A percentile compares a stretch with the other conserved stretches of the same genome.
These are phyloP conservation scores for Aptenodytes patagonicus DNA, from an alignment of 2,113 vertebrate species.

Conservation along the genomic window DNA sequence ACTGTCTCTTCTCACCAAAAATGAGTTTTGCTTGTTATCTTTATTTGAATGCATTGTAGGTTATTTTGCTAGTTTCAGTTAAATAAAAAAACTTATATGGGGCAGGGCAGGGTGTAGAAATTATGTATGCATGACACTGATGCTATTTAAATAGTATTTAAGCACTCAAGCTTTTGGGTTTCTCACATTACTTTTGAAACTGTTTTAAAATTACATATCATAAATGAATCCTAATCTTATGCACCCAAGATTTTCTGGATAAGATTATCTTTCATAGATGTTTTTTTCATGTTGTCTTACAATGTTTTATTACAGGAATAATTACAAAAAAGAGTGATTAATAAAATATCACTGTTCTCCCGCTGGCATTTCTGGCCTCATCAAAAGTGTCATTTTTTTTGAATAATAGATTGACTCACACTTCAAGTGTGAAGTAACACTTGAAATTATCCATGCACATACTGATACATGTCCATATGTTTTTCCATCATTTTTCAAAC, in stretches of 20 bases:
- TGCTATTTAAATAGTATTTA: background rate
- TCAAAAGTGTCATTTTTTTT: conserved; percentile 37
- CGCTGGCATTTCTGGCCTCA: conserved; percentile 34
- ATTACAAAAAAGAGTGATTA: background rate
- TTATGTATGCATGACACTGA: background rate
- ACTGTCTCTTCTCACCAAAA: background rate
- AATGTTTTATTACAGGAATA: background rate
- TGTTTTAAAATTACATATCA: background rate
- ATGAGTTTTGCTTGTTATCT: background rate
- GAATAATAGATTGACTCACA: conserved; percentile 62
- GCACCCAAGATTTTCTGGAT: background rate
- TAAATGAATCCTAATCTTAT: background rate
- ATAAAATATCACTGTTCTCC: conserved; percentile 34
- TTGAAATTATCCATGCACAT: conserved; percentile 55
- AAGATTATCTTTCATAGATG: background rate
- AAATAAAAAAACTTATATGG: background rate
- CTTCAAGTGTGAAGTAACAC: conserved; percentile 58
- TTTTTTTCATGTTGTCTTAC: background rate
- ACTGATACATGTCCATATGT: conserved; percentile 54
- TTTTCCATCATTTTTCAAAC: conserved; percentile 45
- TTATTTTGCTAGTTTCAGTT: background rate
- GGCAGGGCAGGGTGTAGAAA: background rate
- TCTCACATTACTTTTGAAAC: background rate
- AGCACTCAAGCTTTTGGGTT: background rate
- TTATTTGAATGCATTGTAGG: background rate